Evolutionary conservation across 2,113 vertebrate genomes (phyloP), one percentile per base, ranked within the genome.

Genomic region (Procavia capensis): DNA sequence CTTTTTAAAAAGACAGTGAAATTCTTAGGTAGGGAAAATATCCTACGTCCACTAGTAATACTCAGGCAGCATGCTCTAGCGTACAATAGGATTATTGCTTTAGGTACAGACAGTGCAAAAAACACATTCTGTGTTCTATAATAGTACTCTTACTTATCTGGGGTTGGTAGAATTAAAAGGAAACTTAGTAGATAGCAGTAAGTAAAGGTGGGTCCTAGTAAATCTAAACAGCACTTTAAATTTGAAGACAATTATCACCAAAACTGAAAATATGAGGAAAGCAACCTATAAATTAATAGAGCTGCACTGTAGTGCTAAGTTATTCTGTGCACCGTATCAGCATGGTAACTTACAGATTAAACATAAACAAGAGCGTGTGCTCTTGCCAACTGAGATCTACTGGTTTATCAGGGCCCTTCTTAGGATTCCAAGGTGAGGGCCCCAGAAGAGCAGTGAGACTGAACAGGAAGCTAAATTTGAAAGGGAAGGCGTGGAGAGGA

Each of bases 1-100:
- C 39, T 93, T 97, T 94, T 85, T 91, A 72, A 93, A 93, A 90
- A 97, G 90, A 97, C 96, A 91, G 10, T 7, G 88, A 79, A 91
- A 96, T 88, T 97, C 95, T 97, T 91, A 97, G 98, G 98, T 47
- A 97, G 97, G 97, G 97, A 95, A 85, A 79, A 90, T 93, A 96
- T 82, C 98, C 98, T 98, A 98, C 72, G 85, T 85, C 97, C 98
- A 97, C 96, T 85, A 98, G 98, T 97, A 97, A 97, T 97, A 97
- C 39, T 96, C 78, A 96, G 98, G 98, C 97, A 98, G 98, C 98
- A 98, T 98, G 98, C 98, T 93, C 98, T 97, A 98, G 97, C 94
- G 97, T 93, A 98, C 97, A 95, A 97, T 22, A 97, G 98, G 98
- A 96, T 98, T 98, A 99, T 98, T 98, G 98, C 98, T 98, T 98